Evolutionary conservation across 2,888 invertebrate genomes (phyloP).

Genomic region (Stramonita haemastoma): DNA sequence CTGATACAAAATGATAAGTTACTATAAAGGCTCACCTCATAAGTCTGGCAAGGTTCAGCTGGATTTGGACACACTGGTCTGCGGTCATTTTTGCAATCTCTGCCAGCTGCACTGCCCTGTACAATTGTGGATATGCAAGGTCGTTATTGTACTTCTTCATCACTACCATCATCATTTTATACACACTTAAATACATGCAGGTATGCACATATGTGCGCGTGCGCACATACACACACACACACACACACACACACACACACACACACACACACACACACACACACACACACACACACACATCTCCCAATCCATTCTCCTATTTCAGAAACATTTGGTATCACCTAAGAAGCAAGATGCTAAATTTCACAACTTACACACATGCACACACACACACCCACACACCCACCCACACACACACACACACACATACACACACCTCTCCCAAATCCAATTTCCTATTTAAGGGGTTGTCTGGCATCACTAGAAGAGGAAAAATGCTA

Average conservation of each 20-base stretch:
- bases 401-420: neutral
- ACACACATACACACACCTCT: neutral
- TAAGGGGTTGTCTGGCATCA: too few species aligned
- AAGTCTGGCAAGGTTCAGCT: constrained; percentile 86
- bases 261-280: neutral
- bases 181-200: neutral
- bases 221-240: neutral
- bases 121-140: neutral
- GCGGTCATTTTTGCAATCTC: constrained; percentile 35
- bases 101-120: constrained; percentile 12
- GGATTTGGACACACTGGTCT: constrained; percentile 79
- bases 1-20: too few species aligned
- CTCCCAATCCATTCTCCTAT: too few species aligned
- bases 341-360: too few species aligned
- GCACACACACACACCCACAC: neutral
- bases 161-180: neutral
- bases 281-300: neutral
- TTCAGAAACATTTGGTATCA: too few species aligned
- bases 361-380: too few species aligned
- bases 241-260: neutral
- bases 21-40: constrained; percentile 79
- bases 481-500: too few species aligned
- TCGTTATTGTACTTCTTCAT: neutral
- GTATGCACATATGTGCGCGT: too few species aligned
- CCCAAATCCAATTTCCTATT: too few species aligned